These are phyloP conservation scores for Lypha dubia DNA, from an alignment of 2,888 invertebrate species.

Conservation along the genomic window DNA sequence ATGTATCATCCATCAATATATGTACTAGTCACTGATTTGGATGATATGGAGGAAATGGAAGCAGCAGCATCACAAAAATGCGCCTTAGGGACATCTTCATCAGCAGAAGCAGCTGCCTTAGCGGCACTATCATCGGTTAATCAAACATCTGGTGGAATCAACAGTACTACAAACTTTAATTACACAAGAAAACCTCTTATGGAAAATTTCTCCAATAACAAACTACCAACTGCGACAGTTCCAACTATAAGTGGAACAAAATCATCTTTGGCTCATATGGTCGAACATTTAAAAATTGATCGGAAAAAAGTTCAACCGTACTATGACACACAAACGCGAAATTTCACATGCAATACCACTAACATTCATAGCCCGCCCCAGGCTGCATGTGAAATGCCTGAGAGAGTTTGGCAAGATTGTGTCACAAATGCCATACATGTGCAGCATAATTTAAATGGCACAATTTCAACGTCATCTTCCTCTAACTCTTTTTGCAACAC, in stretches of 20 bases:
- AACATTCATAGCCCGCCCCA: slow-evolving; percentile 84
- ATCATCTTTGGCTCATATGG: slow-evolving; percentile 72
- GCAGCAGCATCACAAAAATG: slow-evolving; percentile 79
- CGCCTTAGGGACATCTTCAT: slow-evolving; percentile 73
- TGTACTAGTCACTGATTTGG: slow-evolving; percentile 95
- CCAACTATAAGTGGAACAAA: slow-evolving; percentile 72
- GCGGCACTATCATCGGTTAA: slow-evolving; percentile 69
- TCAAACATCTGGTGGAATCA: slow-evolving; percentile 38
- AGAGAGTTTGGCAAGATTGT: slow-evolving; percentile 90
- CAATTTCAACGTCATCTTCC: slow-evolving; percentile 49
- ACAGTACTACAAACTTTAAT: slow-evolving; percentile 63
- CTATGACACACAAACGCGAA: slow-evolving; percentile 81
- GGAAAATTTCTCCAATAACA: slow-evolving; percentile 64
- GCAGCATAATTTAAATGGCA: slow-evolving; percentile 65
- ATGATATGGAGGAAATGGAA: slow-evolving; percentile 85
- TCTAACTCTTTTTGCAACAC: slow-evolving; percentile 27
- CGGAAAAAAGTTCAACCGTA: slow-evolving; percentile 78
- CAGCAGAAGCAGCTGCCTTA: slow-evolving; percentile 71
- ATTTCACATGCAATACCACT: slow-evolving; percentile 81
- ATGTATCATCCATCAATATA: slow-evolving; percentile 98
- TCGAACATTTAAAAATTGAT: slow-evolving; percentile 71
- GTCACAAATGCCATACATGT: slow-evolving; percentile 84
- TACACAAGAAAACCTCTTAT: slow-evolving; percentile 74
- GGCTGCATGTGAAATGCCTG: slow-evolving; percentile 86
- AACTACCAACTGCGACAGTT: slow-evolving; percentile 74